phyloP scores from a whole-genome alignment of 2,113 vertebrate genomes.

The Laticauda laticaudata region DNA sequence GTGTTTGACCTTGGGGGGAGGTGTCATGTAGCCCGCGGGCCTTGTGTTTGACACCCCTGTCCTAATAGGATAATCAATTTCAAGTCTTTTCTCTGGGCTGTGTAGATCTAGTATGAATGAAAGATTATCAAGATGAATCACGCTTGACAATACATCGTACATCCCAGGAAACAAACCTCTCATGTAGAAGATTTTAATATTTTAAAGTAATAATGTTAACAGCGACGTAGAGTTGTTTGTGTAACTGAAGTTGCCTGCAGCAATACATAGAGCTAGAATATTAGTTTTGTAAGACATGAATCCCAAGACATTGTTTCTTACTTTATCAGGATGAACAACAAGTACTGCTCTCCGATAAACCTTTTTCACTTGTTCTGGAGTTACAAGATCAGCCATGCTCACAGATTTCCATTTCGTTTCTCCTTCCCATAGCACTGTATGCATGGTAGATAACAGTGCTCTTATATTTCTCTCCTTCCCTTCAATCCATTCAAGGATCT shows the following conservation, averaged over 20 bases:
- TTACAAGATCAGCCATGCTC: slow-evolving; percentile 98
- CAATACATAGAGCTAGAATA: neutral
- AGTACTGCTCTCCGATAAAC: slow-evolving; percentile 93
- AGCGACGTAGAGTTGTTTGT: neutral
- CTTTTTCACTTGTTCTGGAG: slow-evolving; percentile 97
- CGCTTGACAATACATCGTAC: neutral
- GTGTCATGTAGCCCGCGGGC: too few relatives aligned
- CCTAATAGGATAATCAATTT: neutral
- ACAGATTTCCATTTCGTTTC: slow-evolving; percentile 95
- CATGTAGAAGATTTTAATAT: neutral
- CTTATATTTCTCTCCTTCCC: slow-evolving; percentile 98
- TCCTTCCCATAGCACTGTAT: slow-evolving; percentile 95
- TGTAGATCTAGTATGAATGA: neutral
- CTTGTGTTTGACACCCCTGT: too few relatives aligned
- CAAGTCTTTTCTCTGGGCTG: neutral
- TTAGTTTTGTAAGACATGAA: neutral
- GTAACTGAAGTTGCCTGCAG: neutral
- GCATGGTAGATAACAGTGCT: slow-evolving; percentile 96
- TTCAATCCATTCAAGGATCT: slow-evolving; percentile 99
- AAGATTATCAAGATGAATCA: neutral
- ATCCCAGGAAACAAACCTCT: neutral
- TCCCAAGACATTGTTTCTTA: slow-evolving; percentile 60
- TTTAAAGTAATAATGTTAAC: neutral
- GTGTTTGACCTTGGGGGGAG: too few relatives aligned
- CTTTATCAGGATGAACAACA: slow-evolving; percentile 97